Evolutionary conservation across 2,888 invertebrate genomes (phyloP), one percentile per base, ranked within the genome.

Genomic region (Chrysomela aeneicollis): DNA sequence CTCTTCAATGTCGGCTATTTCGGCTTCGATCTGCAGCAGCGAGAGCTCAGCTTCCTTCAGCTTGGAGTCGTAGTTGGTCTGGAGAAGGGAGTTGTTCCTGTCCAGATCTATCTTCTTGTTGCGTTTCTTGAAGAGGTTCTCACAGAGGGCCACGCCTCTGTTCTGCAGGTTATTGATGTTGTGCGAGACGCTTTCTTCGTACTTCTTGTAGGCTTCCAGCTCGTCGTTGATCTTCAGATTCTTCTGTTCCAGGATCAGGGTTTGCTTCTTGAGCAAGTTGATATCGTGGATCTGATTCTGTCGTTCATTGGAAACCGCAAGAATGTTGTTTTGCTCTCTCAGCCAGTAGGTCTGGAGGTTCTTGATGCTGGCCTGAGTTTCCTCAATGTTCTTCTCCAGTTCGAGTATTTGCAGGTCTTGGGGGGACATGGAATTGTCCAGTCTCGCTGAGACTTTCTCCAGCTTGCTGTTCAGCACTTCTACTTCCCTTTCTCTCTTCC

Each of bases 321-420:
- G 88, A 62, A 92, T 87, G 77, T 90, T 88, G 0, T 89, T 89
- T 80, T 94, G 92, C 70, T 91, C 87, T 54, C 92, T 86, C 69
- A 94, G 82, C 94, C 94, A 94, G 79, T 89, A 88, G 71, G 88
- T 87, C 79, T 93, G 91, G 73, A 89, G 80, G 54, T 85, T 82
- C 72, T 89, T 87, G 15, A 90, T 89, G 73, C 87, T 86, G 65
- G 86, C 86, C 50, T 89, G 87, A 1, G 87, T 81, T 19, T 86
- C 82, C 49, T 85, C 85, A 61, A 93, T 90, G 63, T 86, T 85
- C 73, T 86, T 87, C 76, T 92, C 92, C 68, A 92, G 73, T 64
- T 87, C 86, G 5, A 84, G 85, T 18, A 93, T 88, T 78, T 89
- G 87, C 35, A 87, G 78, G 78, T 90, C 88, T 75, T 86, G 84